Base-by-base conservation (phyloP, 2,888 invertebrate genomes). In the Tenthredo livida region DNA sequence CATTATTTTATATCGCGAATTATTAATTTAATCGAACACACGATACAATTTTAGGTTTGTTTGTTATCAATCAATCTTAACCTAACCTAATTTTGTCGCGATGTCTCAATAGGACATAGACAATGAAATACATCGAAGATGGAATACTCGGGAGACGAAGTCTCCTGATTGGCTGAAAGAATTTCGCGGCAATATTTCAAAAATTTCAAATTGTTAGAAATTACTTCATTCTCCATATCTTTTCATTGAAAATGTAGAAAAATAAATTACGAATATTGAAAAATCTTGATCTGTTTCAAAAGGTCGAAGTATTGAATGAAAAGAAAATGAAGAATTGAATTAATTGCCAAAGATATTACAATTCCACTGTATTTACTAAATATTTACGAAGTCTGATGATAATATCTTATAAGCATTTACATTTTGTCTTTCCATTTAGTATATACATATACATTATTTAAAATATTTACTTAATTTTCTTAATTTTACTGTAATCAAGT, bases 1-100 rank as follows among this genome's bases (percentile, higher is more conserved):
- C 92, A 92, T 92, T 40, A 17, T 29, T n/a, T 6, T n/a, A 54
- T 10, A n/a, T 37, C 37, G 2, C 61, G 25, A 70, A 37, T n/a
- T 73, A 12, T 10, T 17, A 70, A 70, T 70, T 37, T 33, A 6
- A 3, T 1, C 15, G 0, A 37, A 6, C 33, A 37, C 65, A 37
- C 5, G 37, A 17, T n/a, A 37, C n/a, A 37, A 37, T 37, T 17
- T 0, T 3, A 43, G 21, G 17, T 43, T 73, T 73, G 73, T 73
- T 73, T n/a, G 47, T 73, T 6, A 73, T 43, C 15, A 40, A 21
- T 73, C 17, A 73, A 73, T 25, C 73, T 43, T 43, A 73, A 73
- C 73, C 10, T 73, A 73, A 73, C 73, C 25, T 73, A 43, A 73
- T n/a, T n/a, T 72, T 9, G 1, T 72, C 10, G 37, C 9, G 72